Base-by-base conservation (phyloP, 2,888 invertebrate genomes). In the Microctonus hyperodae region DNA sequence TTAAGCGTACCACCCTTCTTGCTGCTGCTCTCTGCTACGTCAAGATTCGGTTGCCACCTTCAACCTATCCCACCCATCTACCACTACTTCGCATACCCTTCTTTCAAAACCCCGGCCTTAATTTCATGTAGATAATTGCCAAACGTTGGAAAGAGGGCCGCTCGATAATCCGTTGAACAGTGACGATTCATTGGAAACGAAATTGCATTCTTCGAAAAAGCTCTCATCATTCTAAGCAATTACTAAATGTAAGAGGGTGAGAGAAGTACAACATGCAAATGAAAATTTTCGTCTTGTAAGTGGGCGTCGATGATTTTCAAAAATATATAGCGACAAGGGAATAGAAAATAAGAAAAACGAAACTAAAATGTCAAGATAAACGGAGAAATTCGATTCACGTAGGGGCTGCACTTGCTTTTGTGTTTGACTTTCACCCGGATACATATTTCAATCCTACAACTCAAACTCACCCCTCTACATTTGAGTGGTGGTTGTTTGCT, bases 381-480 rank as follows among this genome's bases (percentile, higher is more conserved):
- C 11, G 33, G 40, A n/a, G 64, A 59, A 33, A 59, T 65, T 51
- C n/a, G 16, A 53, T 59, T 51, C 33, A 59, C 57, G 48, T 33
- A 44, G 48, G 33, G n/a, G 33, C 22, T 28, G 33, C 48, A 60
- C 22, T 60, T 60, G 44, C 33, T 60, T 48, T 50, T 35, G 20
- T 81, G 81, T 82, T 82, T 82, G 77, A 81, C 78, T 82, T 82
- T 68, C 62, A 68, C 66, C 69, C 75, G 80, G 80, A 79, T 81
- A 81, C 81, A 82, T 82, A 81, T 82, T 81, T 82, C 82, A 81
- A 81, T 82, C 81, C 79, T 72, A 70, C 51, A 59, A 55, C 35
- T 35, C 62, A 51, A 44, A 16, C 44, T 16, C 44, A 60, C 40
- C 55, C 51, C 62, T 65, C 69, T 71, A 66, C 69, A 37, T 57